These are phyloP conservation scores for Microplitis manilae DNA, from an alignment of 2,888 invertebrate species.

Conservation along the genomic window DNA sequence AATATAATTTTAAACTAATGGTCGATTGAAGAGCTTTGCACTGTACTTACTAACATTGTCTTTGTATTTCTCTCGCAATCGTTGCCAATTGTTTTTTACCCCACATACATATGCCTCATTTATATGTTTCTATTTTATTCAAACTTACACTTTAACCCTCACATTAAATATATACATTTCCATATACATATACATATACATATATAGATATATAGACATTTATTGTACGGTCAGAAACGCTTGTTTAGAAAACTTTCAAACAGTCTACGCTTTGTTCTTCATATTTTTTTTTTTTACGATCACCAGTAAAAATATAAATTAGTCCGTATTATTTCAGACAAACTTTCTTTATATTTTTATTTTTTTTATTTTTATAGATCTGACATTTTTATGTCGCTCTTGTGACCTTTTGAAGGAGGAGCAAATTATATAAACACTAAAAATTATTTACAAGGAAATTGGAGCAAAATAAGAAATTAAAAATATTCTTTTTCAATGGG, in stretches of 20 bases:
- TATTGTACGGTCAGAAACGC: slow-evolving; percentile 18
- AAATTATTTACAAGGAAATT: background rate
- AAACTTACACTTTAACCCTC: slow-evolving; percentile 21
- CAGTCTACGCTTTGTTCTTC: background rate
- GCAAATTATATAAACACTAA: background rate
- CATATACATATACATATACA: slow-evolving; percentile 11
- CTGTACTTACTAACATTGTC: slow-evolving; percentile 17
- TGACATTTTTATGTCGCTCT: background rate
- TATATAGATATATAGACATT: background rate
- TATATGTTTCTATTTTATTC: slow-evolving; percentile 18
- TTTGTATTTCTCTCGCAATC: slow-evolving; percentile 45
- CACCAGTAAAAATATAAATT: background rate
- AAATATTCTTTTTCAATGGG: background rate
- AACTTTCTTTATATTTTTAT: background rate
- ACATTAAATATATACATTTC: slow-evolving; percentile 9
- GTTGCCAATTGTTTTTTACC: slow-evolving; percentile 52
- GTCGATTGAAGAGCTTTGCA: slow-evolving; percentile 24
- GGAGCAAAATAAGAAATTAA: background rate
- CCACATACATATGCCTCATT: slow-evolving; percentile 30
- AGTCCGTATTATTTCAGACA: background rate
- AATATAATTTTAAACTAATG: slow-evolving; percentile 42
- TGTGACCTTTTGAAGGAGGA: background rate
- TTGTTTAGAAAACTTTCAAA: slow-evolving; percentile 28
- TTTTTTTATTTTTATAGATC: background rate
- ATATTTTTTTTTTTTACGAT: background rate